phyloP scores from a whole-genome alignment of 2,113 vertebrate species.

The Arothron firmamentum region DNA sequence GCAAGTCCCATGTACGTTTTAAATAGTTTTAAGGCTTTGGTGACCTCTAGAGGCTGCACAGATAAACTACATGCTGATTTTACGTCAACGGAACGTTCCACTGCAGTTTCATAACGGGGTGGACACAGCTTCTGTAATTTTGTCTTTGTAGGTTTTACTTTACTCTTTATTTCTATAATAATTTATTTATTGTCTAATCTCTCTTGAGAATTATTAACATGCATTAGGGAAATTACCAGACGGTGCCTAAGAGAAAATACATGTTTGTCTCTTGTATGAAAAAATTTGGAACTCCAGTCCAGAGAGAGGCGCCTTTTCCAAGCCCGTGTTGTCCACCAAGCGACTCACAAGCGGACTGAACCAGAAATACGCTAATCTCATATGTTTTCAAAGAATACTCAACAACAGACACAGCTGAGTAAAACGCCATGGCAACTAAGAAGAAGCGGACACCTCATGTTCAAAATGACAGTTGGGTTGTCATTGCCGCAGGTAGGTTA shows the following conservation, averaged over 20 bases:
- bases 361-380: neutral
- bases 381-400: neutral
- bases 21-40: constrained; percentile 2
- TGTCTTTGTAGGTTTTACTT: rapidly evolving
- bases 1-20: no score
- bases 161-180: neutral
- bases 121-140: rapidly evolving
- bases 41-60: constrained; percentile 21
- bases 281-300: constrained; percentile 9
- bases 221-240: neutral
- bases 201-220: neutral
- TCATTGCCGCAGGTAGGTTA: constrained; percentile 66
- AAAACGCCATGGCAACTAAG: constrained; percentile 62
- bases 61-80: neutral
- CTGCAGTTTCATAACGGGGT: neutral
- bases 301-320: constrained; percentile 58
- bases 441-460: constrained; percentile 66
- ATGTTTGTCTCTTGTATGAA: neutral
- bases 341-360: neutral
- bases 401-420: neutral
- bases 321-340: constrained; percentile 30
- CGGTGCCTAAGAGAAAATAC: rapidly evolving
- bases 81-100: constrained; percentile 43
- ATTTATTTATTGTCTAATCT: neutral
- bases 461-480: constrained; percentile 70